These are phyloP conservation scores for Xenopus borealis DNA, from an alignment of 2,113 vertebrate species.

Conservation along the genomic window DNA sequence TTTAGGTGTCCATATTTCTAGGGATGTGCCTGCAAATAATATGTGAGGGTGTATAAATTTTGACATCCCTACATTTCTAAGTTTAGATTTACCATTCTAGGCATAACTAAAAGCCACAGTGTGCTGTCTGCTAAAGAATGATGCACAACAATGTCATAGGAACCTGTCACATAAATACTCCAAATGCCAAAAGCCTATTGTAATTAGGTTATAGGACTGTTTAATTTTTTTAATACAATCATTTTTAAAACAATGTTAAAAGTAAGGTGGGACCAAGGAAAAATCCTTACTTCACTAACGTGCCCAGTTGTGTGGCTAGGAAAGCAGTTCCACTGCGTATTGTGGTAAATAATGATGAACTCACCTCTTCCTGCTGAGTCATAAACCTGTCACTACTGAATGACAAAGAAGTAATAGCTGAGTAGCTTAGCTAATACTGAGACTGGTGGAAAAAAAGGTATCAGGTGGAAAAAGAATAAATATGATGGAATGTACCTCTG, in stretches of 20 bases:
- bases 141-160: no score
- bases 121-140: no score
- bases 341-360: constrained; percentile 4
- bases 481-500: constrained; percentile 3
- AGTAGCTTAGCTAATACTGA: constrained; percentile 8
- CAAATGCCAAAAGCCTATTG: no score
- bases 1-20: no score
- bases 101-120: no score
- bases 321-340: constrained; percentile 26
- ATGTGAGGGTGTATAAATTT: no score
- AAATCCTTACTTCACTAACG: constrained; percentile 18
- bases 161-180: no score
- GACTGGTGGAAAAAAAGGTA: constrained; percentile 13
- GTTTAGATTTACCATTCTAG: no score
- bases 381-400: not conserved
- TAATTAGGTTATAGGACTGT: no score
- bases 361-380: constrained; percentile 28
- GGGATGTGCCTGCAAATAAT: no score
- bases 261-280: constrained; percentile 16
- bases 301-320: constrained; percentile 11
- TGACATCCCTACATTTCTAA: not conserved
- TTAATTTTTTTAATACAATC: no score
- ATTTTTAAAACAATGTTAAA: no score
- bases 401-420: not conserved
- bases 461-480: constrained; percentile 10